Evolutionary conservation across 2,113 vertebrate genomes (phyloP), one percentile per base, ranked within the genome.

Genomic region (Caranx melampygus): DNA sequence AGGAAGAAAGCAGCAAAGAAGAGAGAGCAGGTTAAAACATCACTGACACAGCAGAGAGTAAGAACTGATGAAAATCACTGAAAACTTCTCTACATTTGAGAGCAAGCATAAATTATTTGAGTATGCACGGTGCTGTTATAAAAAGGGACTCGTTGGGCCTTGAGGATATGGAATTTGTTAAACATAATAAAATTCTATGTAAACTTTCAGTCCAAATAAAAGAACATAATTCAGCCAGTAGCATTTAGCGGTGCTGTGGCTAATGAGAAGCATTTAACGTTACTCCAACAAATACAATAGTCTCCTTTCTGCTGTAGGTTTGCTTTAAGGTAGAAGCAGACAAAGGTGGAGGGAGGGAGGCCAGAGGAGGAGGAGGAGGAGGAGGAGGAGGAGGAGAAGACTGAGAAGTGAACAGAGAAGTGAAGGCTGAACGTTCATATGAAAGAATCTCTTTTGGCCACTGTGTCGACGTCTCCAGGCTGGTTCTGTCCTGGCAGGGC

Each of bases 401-500:
- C 15, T 26, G 26, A 26, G 66, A 55, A 61, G 62, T 1, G 37
- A 67, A 66, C 3, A 20, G 63, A 33, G 68, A 42, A 62, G 13
- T 40, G 49, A 61, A 64, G 42, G 42, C 70, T 55, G 54, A 69
- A 40, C 62, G 54, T 75, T 80, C 51, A 9, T 69, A 81, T 88
- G 76, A 86, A 89, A 91, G 87, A 81, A 71, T 83, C 81, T 83
- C 76, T 85, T 85, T 79, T 76, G 79, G 82, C 81, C 71, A 52
- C 69, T 58, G 47, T 21, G 74, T 71, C 67, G 65, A 79, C 76
- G 66, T 87, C 87, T 86, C 61, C 63, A 66, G 75, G 47, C 78
- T 42, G 74, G 74, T 75, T 79, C 42, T 47, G 77, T 49, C 68
- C 88, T 83, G 84, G 86, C 86, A 73, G 68, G 69, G 72, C 62